Base-by-base conservation (phyloP, 2,888 invertebrate genomes). In the Idaea dimidiata region DNA sequence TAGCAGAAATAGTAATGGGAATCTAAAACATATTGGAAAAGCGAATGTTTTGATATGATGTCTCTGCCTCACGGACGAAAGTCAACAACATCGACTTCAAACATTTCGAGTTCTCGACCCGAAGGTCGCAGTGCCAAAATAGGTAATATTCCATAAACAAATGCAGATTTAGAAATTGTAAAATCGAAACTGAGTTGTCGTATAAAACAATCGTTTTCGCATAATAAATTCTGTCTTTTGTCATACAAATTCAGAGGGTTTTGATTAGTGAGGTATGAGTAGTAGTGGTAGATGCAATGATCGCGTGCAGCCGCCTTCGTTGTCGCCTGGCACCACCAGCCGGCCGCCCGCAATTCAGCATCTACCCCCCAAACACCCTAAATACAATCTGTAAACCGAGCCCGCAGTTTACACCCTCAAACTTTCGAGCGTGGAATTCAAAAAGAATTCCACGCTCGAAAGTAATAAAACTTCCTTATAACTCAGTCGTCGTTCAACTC, bases 251-350 rank as follows among this genome's bases (percentile, higher is more conserved):
- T 73, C 73, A 77, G 81, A 81, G 75, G 74, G 79, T 76, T 82
- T 79, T 74, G 78, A 82, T 83, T 82, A 75, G 80, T 78, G 74
- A 77, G 77, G 77, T 43, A 43, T 0, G 43, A 14, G 14, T 69
- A 71, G 72, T 79, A 68, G 72, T 74, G 76, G 77, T 80, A 74
- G 90, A 86, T 90, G 88, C 90, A 88, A 78, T 61, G 63, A 84
- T 89, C 93, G 91, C 91, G 91, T 91, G 91, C 87, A 87, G 78
- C 77, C 73, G 62, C 72, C 43, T 14, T 8, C 43, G 43, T 14
- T 66, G 71, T 86, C 78, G 91, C 93, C 94, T 94, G 94, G 94
- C 83, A 94, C 94, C 83, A 80, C 88, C 90, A 85, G 79, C 84
- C 71, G 65, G 18, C 67, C 82, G 73, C 86, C 79, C 78, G 77